Percentiles rank a stretch among this genome's conserved stretches.
Evolutionary conservation across 2,797 vertebrate genomes (phyloP).

Genomic region (Lemur catta): DNA sequence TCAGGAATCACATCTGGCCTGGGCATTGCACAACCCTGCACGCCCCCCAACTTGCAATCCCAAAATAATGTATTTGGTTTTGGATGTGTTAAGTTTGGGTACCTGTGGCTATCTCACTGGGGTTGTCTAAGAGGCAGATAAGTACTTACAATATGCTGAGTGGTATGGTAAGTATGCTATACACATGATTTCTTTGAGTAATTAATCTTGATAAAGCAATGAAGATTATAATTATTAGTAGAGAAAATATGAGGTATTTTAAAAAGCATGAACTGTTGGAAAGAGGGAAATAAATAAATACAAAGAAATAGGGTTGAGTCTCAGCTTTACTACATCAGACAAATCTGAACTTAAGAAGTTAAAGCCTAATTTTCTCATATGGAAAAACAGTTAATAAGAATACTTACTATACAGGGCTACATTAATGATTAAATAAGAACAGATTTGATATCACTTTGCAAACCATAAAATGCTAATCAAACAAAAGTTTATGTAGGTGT

Average conservation of each 20-base stretch:
- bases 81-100: neutral
- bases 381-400: neutral
- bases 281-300: neutral
- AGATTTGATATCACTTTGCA: neutral
- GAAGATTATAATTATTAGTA: neutral
- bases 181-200: neutral
- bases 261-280: neutral
- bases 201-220: neutral
- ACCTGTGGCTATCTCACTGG: neutral
- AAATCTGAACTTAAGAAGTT: neutral
- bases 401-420: neutral
- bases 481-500: neutral
- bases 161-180: neutral
- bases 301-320: neutral
- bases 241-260: neutral
- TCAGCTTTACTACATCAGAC: neutral
- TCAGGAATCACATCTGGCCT: neutral
- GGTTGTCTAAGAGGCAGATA: neutral
- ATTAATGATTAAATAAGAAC: neutral
- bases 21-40: neutral
- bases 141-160: neutral
- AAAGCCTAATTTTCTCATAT: neutral
- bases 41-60: neutral
- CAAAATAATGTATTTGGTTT: neutral
- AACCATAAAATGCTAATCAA: neutral